These are phyloP conservation scores for Zelostemma sp. DNA, from an alignment of 1,140 invertebrate genomes.

Conservation along the genomic window DNA sequence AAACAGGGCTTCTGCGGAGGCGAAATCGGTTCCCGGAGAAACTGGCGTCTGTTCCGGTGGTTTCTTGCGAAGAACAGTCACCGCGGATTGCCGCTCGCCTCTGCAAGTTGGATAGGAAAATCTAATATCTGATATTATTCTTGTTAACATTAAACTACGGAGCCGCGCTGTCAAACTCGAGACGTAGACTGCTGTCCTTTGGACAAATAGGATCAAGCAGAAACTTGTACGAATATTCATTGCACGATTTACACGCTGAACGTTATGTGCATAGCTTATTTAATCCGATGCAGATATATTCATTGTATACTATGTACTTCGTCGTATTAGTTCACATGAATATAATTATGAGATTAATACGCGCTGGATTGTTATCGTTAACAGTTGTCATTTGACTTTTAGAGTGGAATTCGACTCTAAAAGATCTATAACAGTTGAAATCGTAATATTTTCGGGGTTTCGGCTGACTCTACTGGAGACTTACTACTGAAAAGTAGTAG, in stretches of 20 bases:
- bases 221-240: slow-evolving; percentile 49
- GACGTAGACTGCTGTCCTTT: slow-evolving; percentile 40
- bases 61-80: slow-evolving; percentile 39
- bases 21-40: slow-evolving; percentile 51
- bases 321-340: slow-evolving; percentile 44
- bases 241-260: slow-evolving; percentile 47
- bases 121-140: slow-evolving; percentile 50
- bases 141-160: slow-evolving; percentile 50
- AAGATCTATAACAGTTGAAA: no score
- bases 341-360: slow-evolving; percentile 30
- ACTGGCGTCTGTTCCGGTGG: slow-evolving; percentile 50
- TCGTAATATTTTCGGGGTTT: no score
- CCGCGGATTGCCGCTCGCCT: slow-evolving; percentile 8
- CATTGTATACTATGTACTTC: slow-evolving; percentile 42
- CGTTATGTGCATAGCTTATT: slow-evolving; percentile 46
- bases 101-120: slow-evolving; percentile 44
- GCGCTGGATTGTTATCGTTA: slow-evolving; percentile 28
- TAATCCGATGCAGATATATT: slow-evolving; percentile 46
- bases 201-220: slow-evolving; percentile 47
- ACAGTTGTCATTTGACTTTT: not conserved
- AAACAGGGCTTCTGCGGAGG: slow-evolving; percentile 49
- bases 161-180: slow-evolving; percentile 43
- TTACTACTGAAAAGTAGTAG: no score
- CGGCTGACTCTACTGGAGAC: no score
- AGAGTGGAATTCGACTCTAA: no score